Conservation (phyloP, 2,113 vertebrate genomes). For the Toxotes jaculatrix region DNA sequence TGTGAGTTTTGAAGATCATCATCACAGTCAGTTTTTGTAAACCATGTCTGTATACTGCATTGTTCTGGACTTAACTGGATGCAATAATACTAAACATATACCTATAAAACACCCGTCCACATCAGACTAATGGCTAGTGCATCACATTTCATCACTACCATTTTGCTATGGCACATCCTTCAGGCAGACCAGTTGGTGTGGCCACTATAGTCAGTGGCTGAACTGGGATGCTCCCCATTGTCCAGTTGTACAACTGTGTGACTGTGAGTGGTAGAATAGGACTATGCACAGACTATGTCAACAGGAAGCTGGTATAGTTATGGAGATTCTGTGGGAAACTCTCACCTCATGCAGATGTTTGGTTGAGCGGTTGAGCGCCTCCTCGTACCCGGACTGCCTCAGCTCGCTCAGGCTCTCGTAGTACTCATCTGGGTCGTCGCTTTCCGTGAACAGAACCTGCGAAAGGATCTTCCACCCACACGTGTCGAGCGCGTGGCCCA, state of each 20-base stretch:
- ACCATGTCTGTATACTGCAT: not conserved
- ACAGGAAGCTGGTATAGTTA: not conserved
- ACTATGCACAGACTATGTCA: not conserved
- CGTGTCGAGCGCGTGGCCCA: conserved; percentile 93
- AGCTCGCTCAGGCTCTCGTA: conserved; percentile 97
- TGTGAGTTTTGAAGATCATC: not conserved
- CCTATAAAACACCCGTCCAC: not conserved
- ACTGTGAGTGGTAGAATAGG: not conserved
- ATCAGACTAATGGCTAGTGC: not conserved
- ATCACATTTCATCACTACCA: not conserved
- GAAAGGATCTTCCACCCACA: conserved; percentile 98
- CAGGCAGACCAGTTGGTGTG: not conserved
- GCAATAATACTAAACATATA: not conserved
- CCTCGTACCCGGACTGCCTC: conserved; percentile 93
- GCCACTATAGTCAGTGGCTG: not conserved
- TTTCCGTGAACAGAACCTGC: conserved; percentile 94
- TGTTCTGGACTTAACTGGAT: not conserved
- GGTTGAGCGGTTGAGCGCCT: conserved; percentile 89
- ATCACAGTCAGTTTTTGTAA: too few relatives aligned
- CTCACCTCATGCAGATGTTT: conserved; percentile 93
- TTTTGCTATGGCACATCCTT: not conserved
- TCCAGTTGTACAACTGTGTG: conserved; percentile 7
- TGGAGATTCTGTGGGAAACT: not conserved
- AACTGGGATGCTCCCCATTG: not conserved
- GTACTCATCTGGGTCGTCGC: conserved; percentile 95